Conservation (phyloP, 2,113 vertebrate genomes). For the Tricholaema leucomelas region DNA sequence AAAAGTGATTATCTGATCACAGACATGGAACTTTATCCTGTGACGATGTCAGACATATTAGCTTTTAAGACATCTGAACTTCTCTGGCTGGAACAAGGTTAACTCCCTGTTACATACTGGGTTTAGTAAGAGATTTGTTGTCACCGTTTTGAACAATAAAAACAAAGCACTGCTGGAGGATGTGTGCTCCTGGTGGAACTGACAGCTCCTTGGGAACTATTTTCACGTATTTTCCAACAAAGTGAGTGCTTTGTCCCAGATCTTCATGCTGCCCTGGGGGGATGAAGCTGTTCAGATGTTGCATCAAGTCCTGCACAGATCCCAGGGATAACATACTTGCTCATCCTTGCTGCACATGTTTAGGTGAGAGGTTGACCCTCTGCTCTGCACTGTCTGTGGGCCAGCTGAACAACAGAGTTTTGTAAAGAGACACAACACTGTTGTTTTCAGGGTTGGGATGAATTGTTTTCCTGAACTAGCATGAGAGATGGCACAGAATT, state of each 20-base stretch:
- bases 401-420: neutral
- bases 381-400: neutral
- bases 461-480: neutral
- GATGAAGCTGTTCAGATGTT: neutral
- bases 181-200: neutral
- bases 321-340: neutral
- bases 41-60: neutral
- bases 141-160: neutral
- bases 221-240: constrained; percentile 19
- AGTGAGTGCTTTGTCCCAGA: neutral
- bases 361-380: neutral
- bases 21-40: neutral
- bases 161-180: neutral
- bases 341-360: neutral
- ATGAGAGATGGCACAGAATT: neutral
- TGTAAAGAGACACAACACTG: neutral
- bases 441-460: neutral
- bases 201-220: neutral
- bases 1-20: neutral
- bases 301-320: neutral
- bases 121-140: neutral
- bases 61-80: neutral
- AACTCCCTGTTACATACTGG: neutral
- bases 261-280: neutral
- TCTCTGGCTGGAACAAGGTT: neutral